Evolutionary conservation across 2,113 vertebrate genomes (phyloP).

Genomic region (Pithys albifrons): DNA sequence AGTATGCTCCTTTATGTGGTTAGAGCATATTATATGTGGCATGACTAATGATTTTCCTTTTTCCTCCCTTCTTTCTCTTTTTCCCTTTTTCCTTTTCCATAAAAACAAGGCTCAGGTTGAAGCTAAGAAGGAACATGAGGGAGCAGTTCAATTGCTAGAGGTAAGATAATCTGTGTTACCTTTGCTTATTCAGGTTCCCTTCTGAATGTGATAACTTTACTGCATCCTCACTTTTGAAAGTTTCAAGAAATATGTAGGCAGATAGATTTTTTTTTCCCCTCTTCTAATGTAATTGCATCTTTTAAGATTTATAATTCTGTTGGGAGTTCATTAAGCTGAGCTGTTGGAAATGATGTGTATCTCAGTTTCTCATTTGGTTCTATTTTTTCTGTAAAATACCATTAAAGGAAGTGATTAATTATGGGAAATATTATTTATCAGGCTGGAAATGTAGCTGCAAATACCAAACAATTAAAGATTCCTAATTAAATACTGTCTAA

Average conservation of each 20-base stretch:
- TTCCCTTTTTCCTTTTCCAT: too few species aligned
- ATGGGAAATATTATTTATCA: neutral
- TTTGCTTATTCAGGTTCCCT: neutral
- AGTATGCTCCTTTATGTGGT: neutral
- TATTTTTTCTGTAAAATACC: neutral
- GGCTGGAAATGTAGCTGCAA: neutral
- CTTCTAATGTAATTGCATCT: neutral
- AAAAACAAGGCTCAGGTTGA: conserved; percentile 93
- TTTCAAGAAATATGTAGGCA: neutral
- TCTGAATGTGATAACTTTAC: neutral
- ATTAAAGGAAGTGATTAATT: neutral
- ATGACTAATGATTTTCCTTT: neutral
- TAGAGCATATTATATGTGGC: neutral
- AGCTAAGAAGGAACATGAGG: conserved; percentile 98
- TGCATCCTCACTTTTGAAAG: neutral
- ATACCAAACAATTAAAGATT: neutral
- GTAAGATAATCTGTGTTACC: conserved; percentile 76
- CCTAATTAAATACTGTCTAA: neutral
- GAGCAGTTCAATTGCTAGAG: conserved; percentile 96
- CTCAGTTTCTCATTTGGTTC: neutral
- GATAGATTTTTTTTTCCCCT: neutral
- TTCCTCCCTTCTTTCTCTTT: too few species aligned
- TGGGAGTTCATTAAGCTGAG: neutral
- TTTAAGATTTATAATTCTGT: neutral
- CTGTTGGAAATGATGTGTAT: neutral